A percentile compares a stretch with the other conserved stretches of the same genome.
Evolutionary conservation across 2,797 vertebrate species (phyloP).

Genomic region (Masticophis lateralis): DNA sequence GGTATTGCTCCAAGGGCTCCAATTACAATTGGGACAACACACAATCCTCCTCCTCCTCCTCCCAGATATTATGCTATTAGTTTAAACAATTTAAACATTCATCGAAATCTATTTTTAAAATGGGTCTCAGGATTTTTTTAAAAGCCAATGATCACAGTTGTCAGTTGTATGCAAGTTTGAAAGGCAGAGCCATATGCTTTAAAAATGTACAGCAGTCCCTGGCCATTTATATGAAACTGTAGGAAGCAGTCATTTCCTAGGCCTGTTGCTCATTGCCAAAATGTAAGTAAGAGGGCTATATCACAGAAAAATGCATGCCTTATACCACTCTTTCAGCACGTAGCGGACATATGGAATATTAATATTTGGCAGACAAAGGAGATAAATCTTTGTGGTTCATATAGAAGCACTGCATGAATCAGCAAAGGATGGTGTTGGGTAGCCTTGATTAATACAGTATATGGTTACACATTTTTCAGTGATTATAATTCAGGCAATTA

Average conservation of each 20-base stretch:
- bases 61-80: constrained; percentile 61
- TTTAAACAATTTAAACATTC: constrained; percentile 71
- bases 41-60: constrained; percentile 10
- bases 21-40: no score
- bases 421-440: background rate
- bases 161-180: constrained; percentile 52
- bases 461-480: background rate
- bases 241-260: background rate
- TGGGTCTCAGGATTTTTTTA: constrained; percentile 54
- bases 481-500: background rate
- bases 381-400: background rate
- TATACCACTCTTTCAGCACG: background rate
- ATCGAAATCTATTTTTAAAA: constrained; percentile 48
- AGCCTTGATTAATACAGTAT: background rate
- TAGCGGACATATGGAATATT: background rate
- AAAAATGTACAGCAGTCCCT: background rate
- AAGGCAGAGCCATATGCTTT: background rate
- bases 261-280: background rate
- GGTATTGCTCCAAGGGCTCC: no score
- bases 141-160: constrained; percentile 63
- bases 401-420: background rate
- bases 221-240: background rate
- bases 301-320: background rate
- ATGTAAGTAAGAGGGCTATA: background rate
- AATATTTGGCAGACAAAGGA: background rate